phyloP scores from a whole-genome alignment of 2,797 vertebrate species.

The Gallinago stenura region DNA sequence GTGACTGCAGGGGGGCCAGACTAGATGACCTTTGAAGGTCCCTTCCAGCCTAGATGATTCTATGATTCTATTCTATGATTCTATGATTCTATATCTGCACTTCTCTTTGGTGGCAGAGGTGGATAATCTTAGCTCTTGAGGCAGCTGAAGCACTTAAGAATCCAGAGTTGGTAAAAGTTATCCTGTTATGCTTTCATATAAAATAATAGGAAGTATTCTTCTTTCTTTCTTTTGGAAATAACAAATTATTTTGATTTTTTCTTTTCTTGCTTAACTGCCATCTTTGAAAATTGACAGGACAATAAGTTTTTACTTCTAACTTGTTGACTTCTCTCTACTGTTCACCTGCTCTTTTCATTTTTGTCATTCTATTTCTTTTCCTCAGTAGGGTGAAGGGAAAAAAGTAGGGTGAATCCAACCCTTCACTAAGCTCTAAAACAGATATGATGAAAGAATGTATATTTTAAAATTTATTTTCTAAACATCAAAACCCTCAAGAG shows the following conservation, averaged over 20 bases:
- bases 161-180: neutral
- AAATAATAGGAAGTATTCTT: neutral
- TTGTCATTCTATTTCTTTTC: neutral
- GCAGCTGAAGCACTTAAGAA: neutral
- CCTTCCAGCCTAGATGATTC: no score
- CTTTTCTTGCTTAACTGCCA: neutral
- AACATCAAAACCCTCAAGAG: neutral
- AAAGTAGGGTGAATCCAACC: neutral
- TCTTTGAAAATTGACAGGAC: neutral
- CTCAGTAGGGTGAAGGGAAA: neutral
- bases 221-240: neutral
- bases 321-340: neutral
- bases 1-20: no score
- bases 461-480: neutral
- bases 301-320: neutral
- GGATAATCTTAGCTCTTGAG: neutral
- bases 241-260: neutral
- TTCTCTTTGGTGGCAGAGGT: neutral
- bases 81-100: neutral
- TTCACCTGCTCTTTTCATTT: neutral
- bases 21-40: no score
- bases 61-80: no score
- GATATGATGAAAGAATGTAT: neutral
- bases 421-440: neutral
- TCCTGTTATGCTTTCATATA: neutral